Evolutionary conservation across 2,888 invertebrate genomes (phyloP), one percentile per base, ranked within the genome.

Genomic region (Tigriopus californicus): DNA sequence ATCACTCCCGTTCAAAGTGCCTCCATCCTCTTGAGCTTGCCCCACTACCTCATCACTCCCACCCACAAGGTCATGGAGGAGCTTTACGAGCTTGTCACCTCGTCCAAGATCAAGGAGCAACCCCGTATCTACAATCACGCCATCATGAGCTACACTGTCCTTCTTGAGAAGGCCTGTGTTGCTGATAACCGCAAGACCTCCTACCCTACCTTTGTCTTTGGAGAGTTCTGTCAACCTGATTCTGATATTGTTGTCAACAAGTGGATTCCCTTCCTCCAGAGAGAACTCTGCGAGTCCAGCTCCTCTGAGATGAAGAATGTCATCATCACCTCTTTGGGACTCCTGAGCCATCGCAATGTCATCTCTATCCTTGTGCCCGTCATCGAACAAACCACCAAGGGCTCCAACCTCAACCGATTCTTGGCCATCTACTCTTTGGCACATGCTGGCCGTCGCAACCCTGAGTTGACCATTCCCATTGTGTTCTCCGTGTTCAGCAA

Each of bases 121-220:
- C 10, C 15, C 15, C 13, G 15, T 5, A 49, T 22, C 49, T 13
- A 49, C 13, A 22, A 15, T 11, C 22, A 18, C 10, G 44, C 44
- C 41, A 20, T 44, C 20, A 42, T 42, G 42, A 56, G 56, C 56
- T 20, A 15, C 46, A 20, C 56, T 22, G 46, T 33, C 46, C 22
- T 56, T 8, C 20, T 42, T 18, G 20, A 56, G 22, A 56, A 49
- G 49, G 49, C 49, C 22, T 49, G 49, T 22, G 15, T 49, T 18
- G 13, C 49, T 22, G 22, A 56, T 20, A 15, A 41, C 8, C 56
- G 56, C 33, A 4, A 56, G 20, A 6, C 46, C n/a, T 18, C 56
- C 12, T 56, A 56, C 59, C 59, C 59, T 18, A 51, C 33, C 22
- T 49, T 18, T 18, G 59, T 59, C 13, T 58, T 49, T 13, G 59